Evolutionary conservation across 2,113 vertebrate genomes (phyloP), one percentile per base, ranked within the genome.

Genomic region (Mobula hypostoma): DNA sequence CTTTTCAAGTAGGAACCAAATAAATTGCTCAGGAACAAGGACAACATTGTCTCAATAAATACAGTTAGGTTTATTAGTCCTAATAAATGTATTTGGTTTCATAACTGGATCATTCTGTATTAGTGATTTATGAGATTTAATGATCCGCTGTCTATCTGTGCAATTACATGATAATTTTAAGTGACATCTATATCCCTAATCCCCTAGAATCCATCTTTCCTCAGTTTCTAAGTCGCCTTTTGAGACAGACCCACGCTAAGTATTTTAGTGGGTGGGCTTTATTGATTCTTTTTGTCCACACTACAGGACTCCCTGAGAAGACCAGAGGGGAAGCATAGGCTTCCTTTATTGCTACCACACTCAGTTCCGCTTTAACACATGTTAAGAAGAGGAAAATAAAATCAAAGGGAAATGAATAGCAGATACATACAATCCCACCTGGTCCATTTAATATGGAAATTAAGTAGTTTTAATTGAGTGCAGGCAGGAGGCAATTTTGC

Each of bases 401-500:
- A 15, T 93, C 68, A 93, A 93, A 76, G 68, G 40, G 19, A 93
- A 93, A 74, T 93, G 36, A 93, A 93, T 12, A 93, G 70, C 70
- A 93, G 68, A 93, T 21, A 74, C 40, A 48, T 97, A 97, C 97
- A 96, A 97, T 97, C 96, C 97, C 97, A 97, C 97, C 97, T 97
- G 97, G 97, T 97, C 97, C 97, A 97, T 97, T 97, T 96, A 96
- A 96, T 96, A 95, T 95, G 97, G 97, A 97, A 98, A 98, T 97
- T 97, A 97, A 95, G 97, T 97, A 97, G 97, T 97, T 97, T 97
- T 97, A 98, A 97, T 97, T 97, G 97, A 96, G 95, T 97, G 96
- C 96, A 97, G 96, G 97, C 97, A 97, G 97, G 97, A 97, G 97
- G 97, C 97, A 97, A 98, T 97, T 97, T 97, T 97, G 97, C 97